phyloP scores from a whole-genome alignment of 2,797 vertebrate genomes.

The Crenuchus spilurus region DNA sequence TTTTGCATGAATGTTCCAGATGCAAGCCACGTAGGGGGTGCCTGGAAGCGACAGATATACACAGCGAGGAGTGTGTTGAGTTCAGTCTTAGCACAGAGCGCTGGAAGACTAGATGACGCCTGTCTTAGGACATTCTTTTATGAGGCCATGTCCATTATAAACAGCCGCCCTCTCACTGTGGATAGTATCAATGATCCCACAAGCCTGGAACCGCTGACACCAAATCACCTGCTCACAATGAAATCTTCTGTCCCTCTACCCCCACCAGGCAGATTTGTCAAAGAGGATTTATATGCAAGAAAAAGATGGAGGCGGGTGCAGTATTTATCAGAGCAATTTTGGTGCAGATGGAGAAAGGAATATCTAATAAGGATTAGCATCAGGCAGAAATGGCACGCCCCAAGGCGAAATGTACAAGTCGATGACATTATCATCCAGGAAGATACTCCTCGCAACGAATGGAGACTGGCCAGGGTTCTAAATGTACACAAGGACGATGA shows the following conservation, averaged over 20 bases:
- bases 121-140: slow-evolving; percentile 37
- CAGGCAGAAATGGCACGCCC: slow-evolving; percentile 22
- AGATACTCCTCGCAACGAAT: slow-evolving; percentile 23
- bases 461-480: slow-evolving; percentile 25
- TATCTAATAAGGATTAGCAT: not conserved
- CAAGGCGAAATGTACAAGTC: slow-evolving; percentile 23
- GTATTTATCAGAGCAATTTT: too few relatives aligned
- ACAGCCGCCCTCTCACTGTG: slow-evolving; percentile 8
- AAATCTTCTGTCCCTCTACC: slow-evolving; percentile 18
- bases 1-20: too few relatives aligned
- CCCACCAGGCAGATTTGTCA: slow-evolving; percentile 30
- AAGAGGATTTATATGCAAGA: too few relatives aligned
- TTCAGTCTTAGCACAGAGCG: not conserved
- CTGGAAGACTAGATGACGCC: slow-evolving; percentile 23
- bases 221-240: slow-evolving; percentile 40
- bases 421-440: slow-evolving; percentile 35
- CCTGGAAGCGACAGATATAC: too few relatives aligned
- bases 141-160: slow-evolving; percentile 31
- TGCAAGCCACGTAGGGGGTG: too few relatives aligned
- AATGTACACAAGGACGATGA: slow-evolving; percentile 12
- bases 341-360: not conserved
- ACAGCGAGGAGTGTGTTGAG: not conserved
- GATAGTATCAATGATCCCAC: slow-evolving; percentile 29
- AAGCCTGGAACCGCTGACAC: slow-evolving; percentile 30
- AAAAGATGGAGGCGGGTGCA: too few relatives aligned